These are phyloP conservation scores for Drosophila multiciliata DNA, from an alignment of 2,888 invertebrate species.

Conservation along the genomic window DNA sequence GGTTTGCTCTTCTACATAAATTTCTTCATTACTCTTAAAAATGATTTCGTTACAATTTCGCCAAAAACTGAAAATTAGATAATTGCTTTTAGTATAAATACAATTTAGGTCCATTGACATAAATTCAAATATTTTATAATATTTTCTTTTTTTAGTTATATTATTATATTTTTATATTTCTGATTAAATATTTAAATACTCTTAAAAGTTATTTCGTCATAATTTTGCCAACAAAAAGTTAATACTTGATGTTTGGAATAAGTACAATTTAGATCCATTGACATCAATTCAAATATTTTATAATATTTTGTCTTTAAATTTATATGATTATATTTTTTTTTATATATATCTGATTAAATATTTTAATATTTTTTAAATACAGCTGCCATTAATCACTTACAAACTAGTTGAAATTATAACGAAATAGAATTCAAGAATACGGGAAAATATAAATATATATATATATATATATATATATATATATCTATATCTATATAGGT, in stretches of 20 bases:
- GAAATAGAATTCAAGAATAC: slow-evolving; percentile 29
- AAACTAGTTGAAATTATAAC: not conserved
- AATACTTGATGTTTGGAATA: no score
- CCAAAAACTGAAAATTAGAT: not conserved
- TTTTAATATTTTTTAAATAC: not conserved
- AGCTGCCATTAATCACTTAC: not conserved
- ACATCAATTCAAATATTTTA: no score
- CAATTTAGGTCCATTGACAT: not conserved
- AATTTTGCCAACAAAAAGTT: no score
- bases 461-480: not conserved
- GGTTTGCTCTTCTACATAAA: not conserved
- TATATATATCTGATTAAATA: not conserved
- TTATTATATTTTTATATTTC: no score
- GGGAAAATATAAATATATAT: not conserved
- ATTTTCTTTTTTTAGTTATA: not conserved
- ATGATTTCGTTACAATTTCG: slow-evolving; percentile 2
- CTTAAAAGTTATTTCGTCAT: no score
- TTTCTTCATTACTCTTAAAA: not conserved
- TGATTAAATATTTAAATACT: no score
- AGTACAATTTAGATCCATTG: no score
- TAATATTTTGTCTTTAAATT: no score
- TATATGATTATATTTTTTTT: not conserved
- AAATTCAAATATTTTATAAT: not conserved
- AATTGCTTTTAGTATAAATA: not conserved
- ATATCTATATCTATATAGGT: not conserved